Evolutionary conservation across 1,140 invertebrate genomes (phyloP), one percentile per base, ranked within the genome.

Genomic region (Apis laboriosa): DNA sequence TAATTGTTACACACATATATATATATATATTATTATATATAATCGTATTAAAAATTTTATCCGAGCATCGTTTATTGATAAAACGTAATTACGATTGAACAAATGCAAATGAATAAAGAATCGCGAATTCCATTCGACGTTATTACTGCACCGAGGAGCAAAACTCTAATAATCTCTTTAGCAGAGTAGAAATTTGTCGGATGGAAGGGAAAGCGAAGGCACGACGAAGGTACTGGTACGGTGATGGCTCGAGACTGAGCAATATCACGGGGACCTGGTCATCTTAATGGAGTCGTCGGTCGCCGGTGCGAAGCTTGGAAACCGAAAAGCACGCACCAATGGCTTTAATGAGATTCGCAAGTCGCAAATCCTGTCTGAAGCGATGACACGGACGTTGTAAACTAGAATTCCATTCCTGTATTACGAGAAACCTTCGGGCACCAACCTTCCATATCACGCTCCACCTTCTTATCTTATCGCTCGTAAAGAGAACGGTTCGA

Each of bases 241-340:
- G 71, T 77, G 81, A 78, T 83, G 58, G 70, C 77, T 86, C 84
- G 84, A 90, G 86, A 90, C 91, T 90, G 87, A 92, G 92, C 86
- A 93, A 93, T 93, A 93, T 93, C 92, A 93, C 92, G 93, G 92
- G 90, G 89, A 92, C 89, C 81, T 93, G 93, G 93, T 93, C 92
- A 93, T 93, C 92, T 93, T 93, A 92, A 93, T 93, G 83, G 92
- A 92, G 90, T 92, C 91, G 86, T 90, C 86, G 86, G 86, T 89
- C 84, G 86, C 71, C 85, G 80, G 80, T 68, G 89, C 87, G 88
- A 90, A 91, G 75, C 85, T 73, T 64, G 88, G 86, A 90, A 91
- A 90, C 89, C 87, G 88, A 89, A 92, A 90, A 85, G 73, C 89
- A 93, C 92, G 93, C 93, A 92, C 90, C 93, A 92, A 91, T 93